phyloP scores from a whole-genome alignment of 1,140 invertebrate genomes.

The Carposina sasakii region DNA sequence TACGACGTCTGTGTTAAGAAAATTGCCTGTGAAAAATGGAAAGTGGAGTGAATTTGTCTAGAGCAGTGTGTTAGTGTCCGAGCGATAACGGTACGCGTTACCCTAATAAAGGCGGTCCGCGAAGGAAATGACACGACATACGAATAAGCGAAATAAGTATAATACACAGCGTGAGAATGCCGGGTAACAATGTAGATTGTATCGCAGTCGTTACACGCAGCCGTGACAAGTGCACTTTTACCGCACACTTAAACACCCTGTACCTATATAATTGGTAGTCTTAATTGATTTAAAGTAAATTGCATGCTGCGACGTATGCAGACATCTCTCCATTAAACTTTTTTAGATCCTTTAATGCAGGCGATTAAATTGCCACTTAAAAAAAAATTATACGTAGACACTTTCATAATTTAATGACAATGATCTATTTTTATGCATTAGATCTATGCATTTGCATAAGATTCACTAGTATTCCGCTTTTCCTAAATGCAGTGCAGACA shows the following conservation, averaged over 20 bases:
- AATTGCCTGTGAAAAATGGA: constrained; percentile 64
- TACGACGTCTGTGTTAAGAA: constrained; percentile 46
- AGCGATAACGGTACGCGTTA: constrained; percentile 43
- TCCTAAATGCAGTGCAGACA: no score
- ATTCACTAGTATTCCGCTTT: no score
- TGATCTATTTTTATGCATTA: no score
- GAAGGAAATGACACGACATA: constrained; percentile 34
- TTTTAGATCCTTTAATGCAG: no score
- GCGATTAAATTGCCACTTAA: no score
- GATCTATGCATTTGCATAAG: no score
- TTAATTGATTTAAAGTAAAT: no score
- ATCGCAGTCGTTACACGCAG: constrained; percentile 40
- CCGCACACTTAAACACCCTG: constrained; percentile 35
- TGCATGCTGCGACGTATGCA: no score
- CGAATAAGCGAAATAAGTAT: constrained; percentile 27
- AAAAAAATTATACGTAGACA: no score
- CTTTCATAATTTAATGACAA: no score
- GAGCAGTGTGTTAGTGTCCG: constrained; percentile 47
- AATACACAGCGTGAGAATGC: constrained; percentile 41
- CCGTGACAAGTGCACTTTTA: constrained; percentile 46
- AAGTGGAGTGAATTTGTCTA: constrained; percentile 65
- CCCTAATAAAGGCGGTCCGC: constrained; percentile 31
- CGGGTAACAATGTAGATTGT: constrained; percentile 29
- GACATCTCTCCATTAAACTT: no score
- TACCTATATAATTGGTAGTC: no score